Base-by-base conservation (phyloP, 1,140 invertebrate species). In the Drosophila neocordata region DNA sequence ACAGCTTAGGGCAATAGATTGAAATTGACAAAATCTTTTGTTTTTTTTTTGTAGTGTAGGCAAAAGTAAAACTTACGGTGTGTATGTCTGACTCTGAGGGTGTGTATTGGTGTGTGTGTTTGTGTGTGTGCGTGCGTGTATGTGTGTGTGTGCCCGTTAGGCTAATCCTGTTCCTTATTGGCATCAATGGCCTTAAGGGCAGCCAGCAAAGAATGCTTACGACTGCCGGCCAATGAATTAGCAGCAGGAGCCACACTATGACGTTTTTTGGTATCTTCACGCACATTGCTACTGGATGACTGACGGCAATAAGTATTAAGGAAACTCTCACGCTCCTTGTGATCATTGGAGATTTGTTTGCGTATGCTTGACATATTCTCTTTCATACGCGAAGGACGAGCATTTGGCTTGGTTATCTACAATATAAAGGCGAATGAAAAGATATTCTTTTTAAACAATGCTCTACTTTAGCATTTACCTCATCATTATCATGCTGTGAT, bases 121-220 rank as follows among this genome's bases (percentile, higher is more conserved):
- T 63, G 15, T 18, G 7, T 53, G 18, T 53, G 12, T 24, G 13
- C 0, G 20, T 73, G 56, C 67, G 4, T 48, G 41, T 9, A 2
- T 48, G 2, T 48, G 41, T 6, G 38, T 48, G 18, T 48, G 8
- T 35, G 34, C 2, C 2, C 11, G 15, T 2, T 11, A 1, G 22
- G 20, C 57, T 79, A 91, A 60, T 90, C 87, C 74, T 91, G 83
- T 48, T 75, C 75, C 64, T 82, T 82, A 59, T 84, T 84, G 37
- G 91, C 80, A 18, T 95, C 95, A 56, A 95, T 95, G 12, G 93
- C 94, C 78, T 94, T 94, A 65, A 95, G 92, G 0, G 94, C 93
- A 12, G 94, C 94, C 58, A 95, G 90, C 15, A 95, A 82, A 79
- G 94, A 94, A 13, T 93, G 92, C 76, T 95, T 95, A 37, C 90